These are phyloP conservation scores for Xylocopa sonorina DNA, from an alignment of 1,140 invertebrate genomes.

Conservation along the genomic window DNA sequence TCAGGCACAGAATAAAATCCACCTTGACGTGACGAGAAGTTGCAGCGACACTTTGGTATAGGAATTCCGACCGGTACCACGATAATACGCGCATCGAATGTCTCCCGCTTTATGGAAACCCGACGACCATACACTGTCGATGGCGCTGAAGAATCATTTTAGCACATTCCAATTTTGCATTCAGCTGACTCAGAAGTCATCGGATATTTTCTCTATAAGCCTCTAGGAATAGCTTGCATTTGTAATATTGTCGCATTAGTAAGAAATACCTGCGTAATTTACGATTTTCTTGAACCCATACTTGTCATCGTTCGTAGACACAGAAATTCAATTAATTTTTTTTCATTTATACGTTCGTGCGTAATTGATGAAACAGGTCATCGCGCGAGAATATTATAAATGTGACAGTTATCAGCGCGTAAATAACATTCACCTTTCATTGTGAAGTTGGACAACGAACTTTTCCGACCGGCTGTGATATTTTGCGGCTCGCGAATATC, in stretches of 20 bases:
- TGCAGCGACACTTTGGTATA: background rate
- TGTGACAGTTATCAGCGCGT: background rate
- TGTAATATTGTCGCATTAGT: background rate
- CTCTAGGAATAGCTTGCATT: background rate
- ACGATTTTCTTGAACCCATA: background rate
- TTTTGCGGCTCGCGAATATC: constrained; percentile 55
- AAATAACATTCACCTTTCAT: background rate
- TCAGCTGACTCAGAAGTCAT: constrained; percentile 9
- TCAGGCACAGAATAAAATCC: background rate
- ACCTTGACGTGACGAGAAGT: background rate
- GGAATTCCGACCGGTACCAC: no score
- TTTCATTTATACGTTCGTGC: no score
- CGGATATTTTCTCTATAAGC: constrained; percentile 6
- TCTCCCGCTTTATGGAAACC: background rate
- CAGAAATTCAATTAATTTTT: background rate
- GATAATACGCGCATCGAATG: background rate
- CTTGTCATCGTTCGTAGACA: no score
- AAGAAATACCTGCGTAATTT: background rate
- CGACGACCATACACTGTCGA: background rate
- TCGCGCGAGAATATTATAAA: constrained; percentile 3
- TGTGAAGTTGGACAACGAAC: background rate
- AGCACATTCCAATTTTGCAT: constrained; percentile 5
- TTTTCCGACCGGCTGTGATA: constrained; percentile 29
- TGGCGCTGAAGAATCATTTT: constrained; percentile 2
- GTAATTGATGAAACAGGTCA: no score